Conservation (phyloP, 1,140 invertebrate species). For the Musca domestica region DNA sequence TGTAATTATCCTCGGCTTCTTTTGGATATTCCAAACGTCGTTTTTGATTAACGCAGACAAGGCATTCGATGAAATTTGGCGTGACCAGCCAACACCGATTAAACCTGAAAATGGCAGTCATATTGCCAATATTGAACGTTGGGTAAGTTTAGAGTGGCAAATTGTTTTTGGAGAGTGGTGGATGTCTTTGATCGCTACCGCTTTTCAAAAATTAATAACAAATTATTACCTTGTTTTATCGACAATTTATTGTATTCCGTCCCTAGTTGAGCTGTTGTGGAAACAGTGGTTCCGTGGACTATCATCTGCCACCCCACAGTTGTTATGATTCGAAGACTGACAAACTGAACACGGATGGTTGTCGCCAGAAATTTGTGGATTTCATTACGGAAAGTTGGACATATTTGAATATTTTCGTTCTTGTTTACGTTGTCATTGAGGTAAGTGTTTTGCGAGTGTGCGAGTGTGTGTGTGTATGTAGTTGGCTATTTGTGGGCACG, state of each 20-base stretch:
- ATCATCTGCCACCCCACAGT: constrained; percentile 52
- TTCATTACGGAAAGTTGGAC: constrained; percentile 41
- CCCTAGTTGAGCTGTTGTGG: constrained; percentile 65
- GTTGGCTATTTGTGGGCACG: no score
- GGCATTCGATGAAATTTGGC: constrained; percentile 44
- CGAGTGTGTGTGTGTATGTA: no score
- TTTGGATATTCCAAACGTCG: constrained; percentile 45
- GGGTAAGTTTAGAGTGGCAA: constrained; percentile 32
- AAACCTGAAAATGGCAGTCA: constrained; percentile 46
- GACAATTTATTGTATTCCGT: neutral
- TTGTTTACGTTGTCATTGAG: constrained; percentile 42
- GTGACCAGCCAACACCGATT: constrained; percentile 41
- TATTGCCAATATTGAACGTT: constrained; percentile 43
- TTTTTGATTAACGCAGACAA: constrained; percentile 46
- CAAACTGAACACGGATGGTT: constrained; percentile 47
- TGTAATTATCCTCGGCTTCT: constrained; percentile 37
- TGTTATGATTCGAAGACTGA: constrained; percentile 41
- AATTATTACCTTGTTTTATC: neutral
- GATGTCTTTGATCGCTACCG: neutral
- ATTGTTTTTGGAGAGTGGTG: constrained; percentile 24
- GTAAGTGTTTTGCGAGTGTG: constrained; percentile 30
- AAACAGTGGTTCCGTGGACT: constrained; percentile 55
- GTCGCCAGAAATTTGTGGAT: constrained; percentile 50
- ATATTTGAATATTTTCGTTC: constrained; percentile 36
- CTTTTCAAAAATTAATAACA: neutral